Evolutionary conservation across 2,113 vertebrate genomes (phyloP).

Genomic region (Ailuropoda melanoleuca): DNA sequence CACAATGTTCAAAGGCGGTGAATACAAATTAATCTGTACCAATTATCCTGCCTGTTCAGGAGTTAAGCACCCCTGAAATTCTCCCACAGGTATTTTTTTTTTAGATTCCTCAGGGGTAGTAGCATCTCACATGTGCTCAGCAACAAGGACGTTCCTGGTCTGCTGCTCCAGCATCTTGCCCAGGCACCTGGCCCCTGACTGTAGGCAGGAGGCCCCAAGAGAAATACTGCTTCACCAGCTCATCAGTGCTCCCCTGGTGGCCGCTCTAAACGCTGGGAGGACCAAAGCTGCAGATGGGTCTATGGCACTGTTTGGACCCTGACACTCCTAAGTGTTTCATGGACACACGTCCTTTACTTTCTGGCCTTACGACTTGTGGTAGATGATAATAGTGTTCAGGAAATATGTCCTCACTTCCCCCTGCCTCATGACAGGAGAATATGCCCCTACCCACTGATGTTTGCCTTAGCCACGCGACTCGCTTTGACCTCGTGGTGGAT

Average conservation of each 20-base stretch:
- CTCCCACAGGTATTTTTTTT: not conserved
- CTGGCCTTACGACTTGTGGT: not conserved
- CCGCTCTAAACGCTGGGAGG: not conserved
- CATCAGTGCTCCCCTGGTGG: not conserved
- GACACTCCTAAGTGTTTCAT: not conserved
- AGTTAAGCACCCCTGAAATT: not conserved
- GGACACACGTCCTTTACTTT: not conserved
- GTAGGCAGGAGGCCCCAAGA: not conserved
- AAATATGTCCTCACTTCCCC: not conserved
- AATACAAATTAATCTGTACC: not conserved
- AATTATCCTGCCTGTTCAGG: not conserved
- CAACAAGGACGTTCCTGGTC: not conserved
- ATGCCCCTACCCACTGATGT: not conserved
- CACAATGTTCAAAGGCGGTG: not conserved
- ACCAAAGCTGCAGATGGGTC: fast-evolving
- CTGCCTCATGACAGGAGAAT: not conserved
- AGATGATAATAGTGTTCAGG: not conserved
- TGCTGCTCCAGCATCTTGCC: not conserved
- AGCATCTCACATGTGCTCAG: not conserved
- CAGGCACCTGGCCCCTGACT: not conserved
- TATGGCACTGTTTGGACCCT: not conserved
- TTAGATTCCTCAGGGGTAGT: not conserved
- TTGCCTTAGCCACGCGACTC: not conserved
- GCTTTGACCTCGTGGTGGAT: not conserved
- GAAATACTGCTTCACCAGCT: not conserved